Conservation (phyloP, 1,140 invertebrate genomes). For the Theocolax elegans region DNA sequence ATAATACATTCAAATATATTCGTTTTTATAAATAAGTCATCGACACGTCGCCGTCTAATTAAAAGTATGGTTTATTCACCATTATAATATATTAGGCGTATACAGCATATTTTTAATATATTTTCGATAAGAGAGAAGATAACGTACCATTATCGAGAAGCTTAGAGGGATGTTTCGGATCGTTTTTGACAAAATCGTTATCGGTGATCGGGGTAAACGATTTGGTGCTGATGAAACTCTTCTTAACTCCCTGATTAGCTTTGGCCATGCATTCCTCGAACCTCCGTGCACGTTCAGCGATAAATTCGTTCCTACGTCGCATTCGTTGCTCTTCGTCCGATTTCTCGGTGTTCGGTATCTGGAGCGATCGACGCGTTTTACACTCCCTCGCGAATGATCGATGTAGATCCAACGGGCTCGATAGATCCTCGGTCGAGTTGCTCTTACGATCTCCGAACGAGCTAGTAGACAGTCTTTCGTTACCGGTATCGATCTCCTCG, state of each 20-base stretch:
- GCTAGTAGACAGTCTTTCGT: too few relatives aligned
- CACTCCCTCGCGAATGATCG: slow-evolving; percentile 45
- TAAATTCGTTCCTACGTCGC: neutral
- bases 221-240: neutral
- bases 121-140: neutral
- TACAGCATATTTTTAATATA: too few relatives aligned
- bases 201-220: slow-evolving; percentile 19
- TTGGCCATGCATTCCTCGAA: slow-evolving; percentile 8
- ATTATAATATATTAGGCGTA: too few relatives aligned
- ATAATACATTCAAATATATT: too few relatives aligned
- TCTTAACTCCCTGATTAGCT: neutral
- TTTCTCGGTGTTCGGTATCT: slow-evolving; percentile 66
- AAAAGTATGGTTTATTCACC: too few relatives aligned
- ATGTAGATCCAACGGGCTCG: slow-evolving; percentile 42
- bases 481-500: too few relatives aligned
- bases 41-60: too few relatives aligned
- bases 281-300: slow-evolving; percentile 13
- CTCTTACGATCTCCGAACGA: slow-evolving; percentile 43
- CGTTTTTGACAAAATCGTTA: slow-evolving; percentile 40
- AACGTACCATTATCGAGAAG: too few relatives aligned
- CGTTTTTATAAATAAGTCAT: too few relatives aligned
- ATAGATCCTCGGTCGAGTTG: slow-evolving; percentile 66
- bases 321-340: too few relatives aligned
- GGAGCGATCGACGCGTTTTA: slow-evolving; percentile 72
- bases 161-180: slow-evolving; percentile 34